phyloP scores from a whole-genome alignment of 1,140 invertebrate species.

The Penaeus japonicus region DNA sequence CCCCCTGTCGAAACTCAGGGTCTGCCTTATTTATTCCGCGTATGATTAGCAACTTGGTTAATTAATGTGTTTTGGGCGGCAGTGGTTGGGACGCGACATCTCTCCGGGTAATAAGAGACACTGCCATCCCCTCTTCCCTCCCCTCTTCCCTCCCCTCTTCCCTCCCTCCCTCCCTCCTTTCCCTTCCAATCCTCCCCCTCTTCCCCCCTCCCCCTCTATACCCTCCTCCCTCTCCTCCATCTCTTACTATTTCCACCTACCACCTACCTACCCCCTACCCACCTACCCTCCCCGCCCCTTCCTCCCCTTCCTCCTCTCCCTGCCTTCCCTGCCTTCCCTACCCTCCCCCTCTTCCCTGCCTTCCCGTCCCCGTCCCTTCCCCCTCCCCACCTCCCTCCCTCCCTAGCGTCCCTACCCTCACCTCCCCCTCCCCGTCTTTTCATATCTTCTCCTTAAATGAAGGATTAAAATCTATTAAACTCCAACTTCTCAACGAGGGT shows the following conservation, averaged over 20 bases:
- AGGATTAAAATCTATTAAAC: constrained; percentile 54
- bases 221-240: constrained; percentile 33
- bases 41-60: constrained; percentile 52
- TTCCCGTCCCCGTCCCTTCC: background rate
- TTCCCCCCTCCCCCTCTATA: background rate
- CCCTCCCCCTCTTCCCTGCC: too few species aligned
- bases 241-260: background rate
- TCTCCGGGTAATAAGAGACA: constrained; percentile 40
- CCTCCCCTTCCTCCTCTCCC: background rate
- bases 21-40: constrained; percentile 39
- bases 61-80: constrained; percentile 50
- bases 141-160: background rate
- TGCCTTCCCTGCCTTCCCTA: too few species aligned
- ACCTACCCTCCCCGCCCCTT: background rate
- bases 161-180: constrained; percentile 22
- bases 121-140: background rate
- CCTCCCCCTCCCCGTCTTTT: constrained; percentile 31
- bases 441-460: constrained; percentile 53
- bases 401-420: background rate
- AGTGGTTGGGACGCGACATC: background rate
- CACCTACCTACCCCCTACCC: too few species aligned
- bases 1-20: background rate
- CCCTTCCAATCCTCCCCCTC: background rate
- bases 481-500: constrained; percentile 47
- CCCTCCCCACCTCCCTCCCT: background rate